Conservation (phyloP, 2,113 vertebrate species). For the Amblyopsis rosae region DNA sequence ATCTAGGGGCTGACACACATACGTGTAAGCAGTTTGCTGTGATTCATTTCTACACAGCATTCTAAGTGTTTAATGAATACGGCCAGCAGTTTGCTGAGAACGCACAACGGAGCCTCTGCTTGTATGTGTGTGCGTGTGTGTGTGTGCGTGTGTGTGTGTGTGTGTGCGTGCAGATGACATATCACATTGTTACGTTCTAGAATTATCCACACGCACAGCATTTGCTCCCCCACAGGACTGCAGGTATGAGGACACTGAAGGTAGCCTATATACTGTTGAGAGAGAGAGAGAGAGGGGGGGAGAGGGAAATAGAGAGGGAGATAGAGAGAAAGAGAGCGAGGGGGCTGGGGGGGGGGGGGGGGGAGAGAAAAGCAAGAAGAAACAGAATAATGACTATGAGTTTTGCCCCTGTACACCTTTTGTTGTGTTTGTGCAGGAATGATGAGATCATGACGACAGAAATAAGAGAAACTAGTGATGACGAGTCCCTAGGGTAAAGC, state of each 20-base stretch:
- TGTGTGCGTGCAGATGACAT: constrained; percentile 48
- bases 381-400: constrained; percentile 51
- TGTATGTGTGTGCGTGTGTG: background rate
- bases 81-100: constrained; percentile 57
- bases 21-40: constrained; percentile 68
- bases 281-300: constrained; percentile 9
- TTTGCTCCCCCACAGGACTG: constrained; percentile 37
- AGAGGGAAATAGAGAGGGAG: constrained; percentile 1
- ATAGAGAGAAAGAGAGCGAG: background rate
- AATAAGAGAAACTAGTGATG: too few species aligned
- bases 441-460: background rate
- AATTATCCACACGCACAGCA: constrained; percentile 51
- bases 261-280: constrained; percentile 12
- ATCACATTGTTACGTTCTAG: constrained; percentile 59
- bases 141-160: background rate
- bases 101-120: constrained; percentile 40
- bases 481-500: background rate
- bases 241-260: constrained; percentile 40
- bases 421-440: constrained; percentile 20
- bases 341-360: background rate
- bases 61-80: constrained; percentile 65
- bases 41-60: constrained; percentile 62
- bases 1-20: constrained; percentile 55
- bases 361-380: background rate
- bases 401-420: constrained; percentile 40